Evolutionary conservation across 2,888 invertebrate species (phyloP), one percentile per base, ranked within the genome.

Genomic region (Apeira syringaria): DNA sequence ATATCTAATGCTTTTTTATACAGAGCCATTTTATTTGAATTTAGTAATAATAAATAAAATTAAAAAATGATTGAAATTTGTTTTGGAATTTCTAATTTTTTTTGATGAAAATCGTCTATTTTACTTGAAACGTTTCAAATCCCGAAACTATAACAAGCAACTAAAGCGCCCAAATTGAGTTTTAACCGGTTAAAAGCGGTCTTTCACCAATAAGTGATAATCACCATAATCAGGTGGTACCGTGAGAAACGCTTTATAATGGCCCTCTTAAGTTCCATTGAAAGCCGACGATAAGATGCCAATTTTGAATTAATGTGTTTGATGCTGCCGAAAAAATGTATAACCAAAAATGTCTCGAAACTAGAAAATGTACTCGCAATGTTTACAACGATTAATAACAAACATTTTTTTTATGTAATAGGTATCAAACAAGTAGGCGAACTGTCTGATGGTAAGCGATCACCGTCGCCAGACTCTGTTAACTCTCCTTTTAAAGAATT

Each of bases 191-290:
- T 27, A 37, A 32, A 46, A 31, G 31, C 29, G 27, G 34, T 34
- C 30, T 40, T 41, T 44, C 30, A 28, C 26, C 40, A 34, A 44
- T 48, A 41, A 44, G 49, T 51, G 51, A 45, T 56, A 53, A 56
- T 41, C 36, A 51, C 43, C 32, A 26, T 51, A 47, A 56, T 51
- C 47, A 47, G 28, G 8, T 20, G 32, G 8, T 20, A 30, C 35
- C 50, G 56, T 56, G 56, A 48, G 56, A 56, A 51, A 47, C 32
- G 41, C 20, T 36, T 24, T 50, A 53, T 59, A 45, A 39, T 34
- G 22, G 39, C 32, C 27, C 11, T 27, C 32, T 9, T 15, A 10
- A 28, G 22, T 39, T 29, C 30, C 12, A 37, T 27, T 43, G 44
- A 26, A 34, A 43, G 29, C 13, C 20, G 31, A 20, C 28, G 26